These are phyloP conservation scores for Microtus pennsylvanicus DNA, from an alignment of 2,113 vertebrate species.

Conservation along the genomic window DNA sequence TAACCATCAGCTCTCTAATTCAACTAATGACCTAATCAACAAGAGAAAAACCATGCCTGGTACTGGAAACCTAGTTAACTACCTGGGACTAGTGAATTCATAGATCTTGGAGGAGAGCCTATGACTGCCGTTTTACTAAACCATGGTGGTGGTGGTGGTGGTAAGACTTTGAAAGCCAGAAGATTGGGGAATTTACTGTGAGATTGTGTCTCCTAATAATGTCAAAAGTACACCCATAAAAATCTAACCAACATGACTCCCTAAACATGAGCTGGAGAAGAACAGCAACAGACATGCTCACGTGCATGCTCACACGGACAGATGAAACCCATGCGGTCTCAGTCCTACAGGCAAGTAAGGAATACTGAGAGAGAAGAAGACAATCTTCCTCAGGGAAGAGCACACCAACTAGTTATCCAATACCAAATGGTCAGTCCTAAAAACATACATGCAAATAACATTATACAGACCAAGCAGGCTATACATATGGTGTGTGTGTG, in stretches of 20 bases:
- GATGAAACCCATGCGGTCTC: not conserved
- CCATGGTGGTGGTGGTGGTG: not conserved
- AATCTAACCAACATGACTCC: not conserved
- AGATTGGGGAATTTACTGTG: no score
- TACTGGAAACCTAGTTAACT: not conserved
- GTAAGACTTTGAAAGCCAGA: not conserved
- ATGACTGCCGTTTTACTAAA: not conserved
- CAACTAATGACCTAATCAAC: not conserved
- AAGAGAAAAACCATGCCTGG: not conserved
- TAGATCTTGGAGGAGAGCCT: not conserved
- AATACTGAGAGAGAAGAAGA: not conserved
- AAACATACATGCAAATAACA: no score
- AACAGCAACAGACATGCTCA: not conserved
- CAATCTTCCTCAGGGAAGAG: not conserved
- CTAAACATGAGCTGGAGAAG: not conserved
- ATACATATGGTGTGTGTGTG: no score
- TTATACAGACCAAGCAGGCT: not conserved
- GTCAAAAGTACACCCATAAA: not conserved
- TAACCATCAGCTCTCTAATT: not conserved
- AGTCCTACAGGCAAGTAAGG: no score
- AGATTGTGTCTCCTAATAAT: not conserved
- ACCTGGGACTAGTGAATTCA: not conserved
- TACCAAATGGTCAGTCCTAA: not conserved
- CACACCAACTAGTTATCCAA: not conserved
- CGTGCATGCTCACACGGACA: accelerated